Percentiles rank a stretch among this genome's conserved stretches.
These are phyloP conservation scores for Otolemur crassicaudatus DNA, from an alignment of 2,797 vertebrate species.

Conservation along the genomic window DNA sequence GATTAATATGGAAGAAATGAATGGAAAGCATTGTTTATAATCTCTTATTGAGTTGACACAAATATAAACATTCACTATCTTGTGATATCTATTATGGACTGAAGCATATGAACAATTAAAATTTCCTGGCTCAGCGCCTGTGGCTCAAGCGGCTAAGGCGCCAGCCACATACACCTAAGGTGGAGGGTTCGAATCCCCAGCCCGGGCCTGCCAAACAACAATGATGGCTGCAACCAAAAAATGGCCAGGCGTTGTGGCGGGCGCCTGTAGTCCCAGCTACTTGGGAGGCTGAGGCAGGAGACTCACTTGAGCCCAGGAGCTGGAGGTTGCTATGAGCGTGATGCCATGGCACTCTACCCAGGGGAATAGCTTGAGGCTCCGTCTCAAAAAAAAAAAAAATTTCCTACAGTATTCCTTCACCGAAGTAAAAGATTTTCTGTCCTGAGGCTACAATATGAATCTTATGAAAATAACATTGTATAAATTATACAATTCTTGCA, in stretches of 20 bases:
- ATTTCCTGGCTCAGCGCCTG: not conserved
- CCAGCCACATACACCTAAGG: too few species aligned
- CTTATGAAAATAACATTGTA: slow-evolving; percentile 40
- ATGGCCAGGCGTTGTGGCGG: too few species aligned
- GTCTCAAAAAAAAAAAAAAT: not conserved
- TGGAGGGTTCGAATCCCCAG: too few species aligned
- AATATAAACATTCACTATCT: not conserved
- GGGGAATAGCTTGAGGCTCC: too few species aligned
- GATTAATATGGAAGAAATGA: not conserved
- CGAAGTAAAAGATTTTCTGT: slow-evolving; percentile 15
- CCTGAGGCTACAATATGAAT: not conserved
- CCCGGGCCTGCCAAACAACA: too few species aligned
- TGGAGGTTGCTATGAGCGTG: too few species aligned
- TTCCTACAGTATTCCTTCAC: slow-evolving; percentile 12
- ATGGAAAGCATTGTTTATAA: not conserved
- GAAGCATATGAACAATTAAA: slow-evolving; percentile 6
- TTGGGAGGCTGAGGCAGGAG: too few species aligned
- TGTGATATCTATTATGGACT: slow-evolving; percentile 35
- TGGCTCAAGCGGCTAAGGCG: too few species aligned
- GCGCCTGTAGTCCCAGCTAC: too few species aligned
- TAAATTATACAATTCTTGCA: slow-evolving; percentile 19
- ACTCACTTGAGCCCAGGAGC: too few species aligned
- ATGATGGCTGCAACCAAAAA: too few species aligned
- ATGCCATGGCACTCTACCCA: too few species aligned
- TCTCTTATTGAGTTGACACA: not conserved